Evolutionary conservation across 2,113 vertebrate genomes (phyloP).

Genomic region (Cheirogaleus medius): DNA sequence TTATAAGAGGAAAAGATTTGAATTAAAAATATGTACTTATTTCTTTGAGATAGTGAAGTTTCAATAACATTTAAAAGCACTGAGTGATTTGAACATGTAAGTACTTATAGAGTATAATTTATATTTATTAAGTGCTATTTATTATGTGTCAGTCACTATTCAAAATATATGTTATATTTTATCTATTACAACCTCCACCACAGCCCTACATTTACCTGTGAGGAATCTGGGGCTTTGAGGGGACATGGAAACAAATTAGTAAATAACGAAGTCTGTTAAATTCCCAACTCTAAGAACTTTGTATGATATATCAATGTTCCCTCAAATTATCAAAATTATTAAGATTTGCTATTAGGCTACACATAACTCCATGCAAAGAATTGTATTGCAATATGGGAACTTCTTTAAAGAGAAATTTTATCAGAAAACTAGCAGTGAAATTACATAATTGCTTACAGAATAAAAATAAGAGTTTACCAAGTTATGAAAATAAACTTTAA

Average conservation of each 20-base stretch:
- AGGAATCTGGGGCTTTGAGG: neutral
- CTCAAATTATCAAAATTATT: neutral
- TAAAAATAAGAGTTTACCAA: neutral
- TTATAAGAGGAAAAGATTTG: neutral
- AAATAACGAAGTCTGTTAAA: neutral
- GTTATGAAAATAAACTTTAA: neutral
- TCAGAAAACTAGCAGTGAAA: neutral
- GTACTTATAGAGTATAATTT: neutral
- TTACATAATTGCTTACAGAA: neutral
- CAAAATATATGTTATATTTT: neutral
- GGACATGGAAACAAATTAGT: neutral
- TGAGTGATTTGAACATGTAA: neutral
- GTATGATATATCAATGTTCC: neutral
- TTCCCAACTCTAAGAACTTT: neutral
- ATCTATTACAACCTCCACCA: neutral
- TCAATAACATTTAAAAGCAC: neutral
- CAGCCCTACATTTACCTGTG: neutral
- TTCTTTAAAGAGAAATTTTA: neutral
- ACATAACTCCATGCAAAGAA: neutral
- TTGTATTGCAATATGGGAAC: neutral
- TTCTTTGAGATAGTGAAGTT: neutral
- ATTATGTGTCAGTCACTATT: neutral
- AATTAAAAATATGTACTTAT: neutral
- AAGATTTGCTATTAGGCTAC: neutral
- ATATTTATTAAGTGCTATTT: neutral